Conservation (phyloP, 2,888 invertebrate species). For the Seira sanloemensis region DNA sequence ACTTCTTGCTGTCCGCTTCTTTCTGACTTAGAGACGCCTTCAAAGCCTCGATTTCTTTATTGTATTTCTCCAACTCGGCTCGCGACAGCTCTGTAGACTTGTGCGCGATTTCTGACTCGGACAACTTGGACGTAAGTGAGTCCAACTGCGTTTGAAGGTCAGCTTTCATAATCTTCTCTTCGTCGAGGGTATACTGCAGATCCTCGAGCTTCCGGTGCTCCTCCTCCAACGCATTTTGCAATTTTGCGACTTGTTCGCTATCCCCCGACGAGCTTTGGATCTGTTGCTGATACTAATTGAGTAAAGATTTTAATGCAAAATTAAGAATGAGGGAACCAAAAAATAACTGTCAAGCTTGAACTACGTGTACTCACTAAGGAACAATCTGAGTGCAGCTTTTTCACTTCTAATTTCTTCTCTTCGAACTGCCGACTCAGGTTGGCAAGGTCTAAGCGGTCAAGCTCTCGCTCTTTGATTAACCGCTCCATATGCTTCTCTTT, state of each 20-base stretch:
- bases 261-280: conserved; percentile 26
- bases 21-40: conserved; percentile 47
- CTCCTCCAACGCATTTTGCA: conserved; percentile 80
- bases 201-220: conserved; percentile 91
- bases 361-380: conserved; percentile 25
- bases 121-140: conserved; percentile 25
- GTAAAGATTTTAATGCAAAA: not conserved
- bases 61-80: conserved; percentile 46
- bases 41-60: conserved; percentile 60
- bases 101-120: conserved; percentile 31
- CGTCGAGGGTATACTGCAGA: conserved; percentile 92
- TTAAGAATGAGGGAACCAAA: not conserved
- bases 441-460: conserved; percentile 92
- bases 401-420: conserved; percentile 83
- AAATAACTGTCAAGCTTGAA: no score
- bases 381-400: conserved; percentile 75
- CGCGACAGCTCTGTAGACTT: conserved; percentile 19
- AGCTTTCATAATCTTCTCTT: conserved; percentile 91
- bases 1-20: conserved; percentile 62
- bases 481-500: conserved; percentile 96
- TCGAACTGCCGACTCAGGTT: conserved; percentile 88
- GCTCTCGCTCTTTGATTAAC: conserved; percentile 91
- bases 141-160: conserved; percentile 83
- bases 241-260: conserved; percentile 38
- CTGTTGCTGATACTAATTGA: conserved; percentile 41